Percentiles rank a stretch among this genome's conserved stretches.
Evolutionary conservation across 1,140 invertebrate species (phyloP).

Genomic region (Glossosoma conforme): DNA sequence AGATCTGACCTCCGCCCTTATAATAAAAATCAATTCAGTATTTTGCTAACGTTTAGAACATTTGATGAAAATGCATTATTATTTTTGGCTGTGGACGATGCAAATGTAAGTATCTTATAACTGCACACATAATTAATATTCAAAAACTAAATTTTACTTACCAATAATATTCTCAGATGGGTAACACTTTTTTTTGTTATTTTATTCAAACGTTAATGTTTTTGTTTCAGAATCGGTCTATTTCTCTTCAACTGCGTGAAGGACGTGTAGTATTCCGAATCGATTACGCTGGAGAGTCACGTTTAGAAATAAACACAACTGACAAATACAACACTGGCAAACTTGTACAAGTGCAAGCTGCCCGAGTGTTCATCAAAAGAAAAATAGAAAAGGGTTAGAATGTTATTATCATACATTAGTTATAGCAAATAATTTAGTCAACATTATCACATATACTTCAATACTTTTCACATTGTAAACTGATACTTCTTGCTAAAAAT

Average conservation of each 20-base stretch:
- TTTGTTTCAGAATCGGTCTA: conserved; percentile 70
- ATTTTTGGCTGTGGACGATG: conserved; percentile 73
- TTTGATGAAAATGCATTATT: conserved; percentile 84
- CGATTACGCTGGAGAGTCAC: conserved; percentile 60
- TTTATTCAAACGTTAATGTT: no score
- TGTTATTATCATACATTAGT: no score
- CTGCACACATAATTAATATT: neutral
- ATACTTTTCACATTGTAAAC: no score
- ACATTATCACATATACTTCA: no score
- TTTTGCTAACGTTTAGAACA: conserved; percentile 78
- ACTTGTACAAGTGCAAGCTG: conserved; percentile 71
- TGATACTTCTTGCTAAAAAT: no score
- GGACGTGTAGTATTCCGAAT: conserved; percentile 74
- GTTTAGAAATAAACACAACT: conserved; percentile 61
- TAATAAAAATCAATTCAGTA: conserved; percentile 66
- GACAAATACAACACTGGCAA: conserved; percentile 77
- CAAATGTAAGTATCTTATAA: conserved; percentile 47
- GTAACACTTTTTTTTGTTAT: no score
- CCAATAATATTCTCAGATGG: conserved; percentile 14
- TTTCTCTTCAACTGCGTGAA: conserved; percentile 69
- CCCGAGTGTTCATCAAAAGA: conserved; percentile 48
- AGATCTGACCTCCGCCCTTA: conserved; percentile 58
- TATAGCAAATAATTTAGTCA: no score
- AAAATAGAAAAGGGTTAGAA: conserved; percentile 53
- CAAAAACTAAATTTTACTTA: conserved; percentile 13